phyloP scores from a whole-genome alignment of 2,797 vertebrate genomes.

The Phrynocephalus guinanensis region DNA sequence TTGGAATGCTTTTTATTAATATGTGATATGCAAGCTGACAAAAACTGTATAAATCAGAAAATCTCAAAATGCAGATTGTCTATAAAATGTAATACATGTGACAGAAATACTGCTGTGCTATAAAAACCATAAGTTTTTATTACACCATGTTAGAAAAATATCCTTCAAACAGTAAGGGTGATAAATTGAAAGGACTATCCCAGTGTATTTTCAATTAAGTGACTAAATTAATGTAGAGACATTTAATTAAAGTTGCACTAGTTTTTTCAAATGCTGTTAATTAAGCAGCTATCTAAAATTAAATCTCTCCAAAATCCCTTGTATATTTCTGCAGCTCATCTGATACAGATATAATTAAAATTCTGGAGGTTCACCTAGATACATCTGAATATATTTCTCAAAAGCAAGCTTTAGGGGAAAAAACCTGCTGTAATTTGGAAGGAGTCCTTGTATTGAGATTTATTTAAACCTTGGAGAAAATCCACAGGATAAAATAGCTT shows the following conservation, averaged over 20 bases:
- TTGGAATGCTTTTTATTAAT: neutral
- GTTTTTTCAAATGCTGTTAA: constrained; percentile 81
- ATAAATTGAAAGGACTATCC: constrained; percentile 73
- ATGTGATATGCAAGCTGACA: constrained; percentile 28
- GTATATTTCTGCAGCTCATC: constrained; percentile 76
- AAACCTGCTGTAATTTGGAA: constrained; percentile 57
- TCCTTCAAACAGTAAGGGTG: constrained; percentile 63
- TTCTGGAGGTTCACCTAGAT: constrained; percentile 72
- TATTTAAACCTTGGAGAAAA: constrained; percentile 50
- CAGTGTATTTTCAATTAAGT: constrained; percentile 80
- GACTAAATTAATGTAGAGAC: constrained; percentile 77
- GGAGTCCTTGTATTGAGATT: constrained; percentile 66
- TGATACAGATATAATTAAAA: constrained; percentile 80
- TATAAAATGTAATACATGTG: constrained; percentile 32
- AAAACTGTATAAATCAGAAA: constrained; percentile 17
- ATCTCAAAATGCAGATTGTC: constrained; percentile 47
- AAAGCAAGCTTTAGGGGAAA: constrained; percentile 11
- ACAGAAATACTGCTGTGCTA: constrained; percentile 59
- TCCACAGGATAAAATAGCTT: constrained; percentile 2
- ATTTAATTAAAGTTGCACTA: constrained; percentile 81
- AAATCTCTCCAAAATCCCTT: constrained; percentile 77
- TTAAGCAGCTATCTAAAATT: constrained; percentile 82
- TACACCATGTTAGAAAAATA: constrained; percentile 64
- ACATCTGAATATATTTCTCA: constrained; percentile 66
- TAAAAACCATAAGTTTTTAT: constrained; percentile 55